phyloP scores from a whole-genome alignment of 2,113 vertebrate genomes.

The Tachysurus fulvidraco region DNA sequence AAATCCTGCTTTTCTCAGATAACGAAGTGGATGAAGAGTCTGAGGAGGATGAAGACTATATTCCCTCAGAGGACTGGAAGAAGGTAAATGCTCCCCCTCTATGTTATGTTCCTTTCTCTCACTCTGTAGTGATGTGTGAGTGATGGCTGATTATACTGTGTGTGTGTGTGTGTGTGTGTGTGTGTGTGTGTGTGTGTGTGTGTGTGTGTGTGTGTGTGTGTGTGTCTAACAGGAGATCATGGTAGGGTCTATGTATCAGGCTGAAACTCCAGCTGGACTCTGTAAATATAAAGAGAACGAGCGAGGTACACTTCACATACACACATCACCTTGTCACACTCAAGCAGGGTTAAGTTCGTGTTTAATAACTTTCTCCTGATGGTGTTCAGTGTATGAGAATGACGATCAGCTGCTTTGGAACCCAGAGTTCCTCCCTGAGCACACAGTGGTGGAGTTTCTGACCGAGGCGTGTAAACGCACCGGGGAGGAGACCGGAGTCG shows the following conservation, averaged over 20 bases:
- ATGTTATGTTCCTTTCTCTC: not conserved
- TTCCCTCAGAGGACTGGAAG: conserved; percentile 99
- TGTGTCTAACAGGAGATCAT: conserved; percentile 87
- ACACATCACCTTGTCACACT: not conserved
- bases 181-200: too few species aligned
- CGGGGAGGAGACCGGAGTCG: conserved; percentile 91
- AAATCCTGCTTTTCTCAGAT: conserved; percentile 13
- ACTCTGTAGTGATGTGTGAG: not conserved
- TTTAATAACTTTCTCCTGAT: not conserved
- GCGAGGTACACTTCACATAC: conserved; percentile 77
- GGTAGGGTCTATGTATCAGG: conserved; percentile 99
- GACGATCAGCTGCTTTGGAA: conserved; percentile 97
- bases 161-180: conserved; percentile 34
- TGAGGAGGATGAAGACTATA: conserved; percentile 98
- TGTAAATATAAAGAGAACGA: conserved; percentile 95
- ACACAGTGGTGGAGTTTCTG: conserved; percentile 89
- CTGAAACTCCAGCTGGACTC: conserved; percentile 90
- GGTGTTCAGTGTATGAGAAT: conserved; percentile 82
- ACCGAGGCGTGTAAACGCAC: conserved; percentile 89
- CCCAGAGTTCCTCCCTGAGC: conserved; percentile 86
- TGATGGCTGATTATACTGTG: not conserved
- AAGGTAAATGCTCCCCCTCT: conserved; percentile 75
- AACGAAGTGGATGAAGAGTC: conserved; percentile 92
- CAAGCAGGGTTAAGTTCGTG: not conserved
- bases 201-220: too few species aligned